These are phyloP conservation scores for Phylloscopus whistleri DNA, from an alignment of 2,113 vertebrate genomes.

Conservation along the genomic window DNA sequence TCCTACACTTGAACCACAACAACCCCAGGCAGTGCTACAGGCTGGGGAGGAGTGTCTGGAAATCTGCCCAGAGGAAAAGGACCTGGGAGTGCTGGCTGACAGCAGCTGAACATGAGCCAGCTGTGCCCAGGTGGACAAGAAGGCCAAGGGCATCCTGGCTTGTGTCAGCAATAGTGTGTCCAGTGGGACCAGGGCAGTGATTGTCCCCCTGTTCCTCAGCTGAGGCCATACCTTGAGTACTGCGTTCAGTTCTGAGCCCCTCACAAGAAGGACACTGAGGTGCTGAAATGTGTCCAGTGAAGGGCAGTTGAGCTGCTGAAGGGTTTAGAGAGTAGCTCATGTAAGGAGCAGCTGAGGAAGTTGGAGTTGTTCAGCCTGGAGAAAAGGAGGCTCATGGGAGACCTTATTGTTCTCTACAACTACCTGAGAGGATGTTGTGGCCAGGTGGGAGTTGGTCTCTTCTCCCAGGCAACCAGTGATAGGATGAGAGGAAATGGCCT, in stretches of 20 bases:
- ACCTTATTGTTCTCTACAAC: background rate
- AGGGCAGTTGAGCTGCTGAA: background rate
- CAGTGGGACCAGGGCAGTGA: background rate
- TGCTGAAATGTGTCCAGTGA: background rate
- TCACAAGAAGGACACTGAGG: background rate
- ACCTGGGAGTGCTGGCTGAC: background rate
- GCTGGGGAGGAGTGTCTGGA: background rate
- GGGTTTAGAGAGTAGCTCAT: background rate
- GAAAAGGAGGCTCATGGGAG: background rate
- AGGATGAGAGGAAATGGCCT: background rate
- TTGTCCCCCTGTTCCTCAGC: accelerated
- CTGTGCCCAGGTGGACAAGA: background rate
- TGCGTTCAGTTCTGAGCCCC: background rate
- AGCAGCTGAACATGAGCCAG: background rate
- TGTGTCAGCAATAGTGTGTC: accelerated
- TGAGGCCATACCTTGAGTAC: accelerated
- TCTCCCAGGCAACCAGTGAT: background rate
- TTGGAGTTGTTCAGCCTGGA: background rate
- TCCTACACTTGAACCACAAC: background rate
- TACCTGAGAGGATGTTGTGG: background rate
- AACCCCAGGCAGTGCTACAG: background rate
- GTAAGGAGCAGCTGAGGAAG: background rate
- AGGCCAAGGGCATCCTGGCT: background rate
- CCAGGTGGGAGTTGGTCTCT: background rate
- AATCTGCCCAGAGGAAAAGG: background rate